Evolutionary conservation across 2,113 vertebrate species (phyloP), one percentile per base, ranked within the genome.

Genomic region (Actenoides hombroni): DNA sequence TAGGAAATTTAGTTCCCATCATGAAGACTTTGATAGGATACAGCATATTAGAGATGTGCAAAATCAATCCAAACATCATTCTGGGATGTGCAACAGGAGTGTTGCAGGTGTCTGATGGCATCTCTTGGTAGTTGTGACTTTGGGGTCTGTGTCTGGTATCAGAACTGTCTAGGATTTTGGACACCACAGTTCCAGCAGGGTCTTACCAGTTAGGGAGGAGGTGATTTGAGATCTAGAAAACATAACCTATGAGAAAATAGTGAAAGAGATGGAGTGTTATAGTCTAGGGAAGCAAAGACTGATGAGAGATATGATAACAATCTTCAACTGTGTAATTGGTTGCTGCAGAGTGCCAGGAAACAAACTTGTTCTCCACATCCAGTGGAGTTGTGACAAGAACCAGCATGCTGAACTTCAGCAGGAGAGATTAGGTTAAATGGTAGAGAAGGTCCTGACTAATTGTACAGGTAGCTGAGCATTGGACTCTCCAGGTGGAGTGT

Each of bases 271-370:
- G 73, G 42, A 94, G 60, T 82, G 59, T 78, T 94, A 35, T 1
- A 0, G 51, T 81, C 28, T 79, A 44, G 69, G 42, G 33, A 88
- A 44, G 39, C 25, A 71, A 84, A 84, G 69, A 37, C 61, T 87
- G 84, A 44, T 96, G 89, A 96, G 23, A 89, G 84, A 87, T 65
- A 10, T 57, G 91, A 89, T 95, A 92, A 91, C 11, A 4, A 76
- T 95, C 95, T 89, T 86, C 35, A 68, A 9, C 26, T 71, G 16
- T 76, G 35, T 91, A 87, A 85, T 7, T 87, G 77, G 65, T 76
- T 90, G 61, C 53, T 87, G 53, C 19, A 87, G 65, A 75, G 35
- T 82, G 69, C 69, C 13, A 12, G 44, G 74, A 92, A 82, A 49
- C 33, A 59, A 70, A 37, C 44, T 54, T 49, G 14, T 76, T 89